Conservation (phyloP, 64 coral and sea anemone genomes). For the Catalaphyllia jardinei region DNA sequence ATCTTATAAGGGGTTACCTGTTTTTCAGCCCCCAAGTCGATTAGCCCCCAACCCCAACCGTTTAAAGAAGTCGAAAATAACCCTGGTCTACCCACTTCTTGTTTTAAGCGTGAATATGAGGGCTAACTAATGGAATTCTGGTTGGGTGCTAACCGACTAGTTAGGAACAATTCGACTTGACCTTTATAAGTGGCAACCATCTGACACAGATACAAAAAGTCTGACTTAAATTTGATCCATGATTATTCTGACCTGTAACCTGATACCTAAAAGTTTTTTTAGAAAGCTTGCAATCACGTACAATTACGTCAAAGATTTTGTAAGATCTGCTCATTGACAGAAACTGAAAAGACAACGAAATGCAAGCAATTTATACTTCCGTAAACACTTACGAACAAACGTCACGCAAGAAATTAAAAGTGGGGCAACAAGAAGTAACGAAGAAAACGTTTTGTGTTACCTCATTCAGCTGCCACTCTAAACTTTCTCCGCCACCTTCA, state of each 20-base stretch:
- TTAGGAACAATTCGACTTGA: no score
- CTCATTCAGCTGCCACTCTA: conserved; percentile 61
- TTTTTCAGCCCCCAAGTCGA: no score
- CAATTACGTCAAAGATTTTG: background rate
- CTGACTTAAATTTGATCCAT: no score
- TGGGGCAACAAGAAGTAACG: background rate
- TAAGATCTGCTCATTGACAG: background rate
- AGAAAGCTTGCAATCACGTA: background rate
- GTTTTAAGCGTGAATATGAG: no score
- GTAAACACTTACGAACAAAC: background rate
- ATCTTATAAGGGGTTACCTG: no score
- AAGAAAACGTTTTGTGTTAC: background rate
- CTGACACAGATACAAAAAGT: no score
- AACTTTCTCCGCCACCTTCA: conserved; percentile 25
- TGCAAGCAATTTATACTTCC: background rate
- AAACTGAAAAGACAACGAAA: background rate
- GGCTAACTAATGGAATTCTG: no score
- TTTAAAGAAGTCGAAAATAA: no score
- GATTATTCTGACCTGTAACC: no score
- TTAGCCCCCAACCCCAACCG: no score
- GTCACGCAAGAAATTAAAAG: background rate
- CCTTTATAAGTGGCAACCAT: background rate
- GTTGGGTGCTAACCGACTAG: no score
- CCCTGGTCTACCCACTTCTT: no score
- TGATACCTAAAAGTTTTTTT: background rate